Conservation (phyloP, 2,113 vertebrate species). For the Limanda limanda region DNA sequence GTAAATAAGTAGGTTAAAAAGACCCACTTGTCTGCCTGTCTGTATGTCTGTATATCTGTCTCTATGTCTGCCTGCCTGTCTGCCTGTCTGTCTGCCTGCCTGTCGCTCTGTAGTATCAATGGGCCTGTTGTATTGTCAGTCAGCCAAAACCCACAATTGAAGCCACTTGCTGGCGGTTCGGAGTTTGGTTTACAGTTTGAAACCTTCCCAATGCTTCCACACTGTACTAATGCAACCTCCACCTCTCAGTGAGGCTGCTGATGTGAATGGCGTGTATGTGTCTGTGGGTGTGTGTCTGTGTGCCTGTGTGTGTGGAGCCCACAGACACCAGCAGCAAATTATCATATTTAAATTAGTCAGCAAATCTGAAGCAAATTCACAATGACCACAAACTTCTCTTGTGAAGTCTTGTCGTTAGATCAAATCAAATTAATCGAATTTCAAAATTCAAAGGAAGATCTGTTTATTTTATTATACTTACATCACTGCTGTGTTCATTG, state of each 20-base stretch:
- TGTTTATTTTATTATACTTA: no score
- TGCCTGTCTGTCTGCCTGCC: neutral
- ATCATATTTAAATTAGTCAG: no score
- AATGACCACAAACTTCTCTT: no score
- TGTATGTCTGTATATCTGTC: neutral
- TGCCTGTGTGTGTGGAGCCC: no score
- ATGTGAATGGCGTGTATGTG: neutral
- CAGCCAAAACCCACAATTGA: conserved; percentile 64
- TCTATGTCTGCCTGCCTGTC: neutral
- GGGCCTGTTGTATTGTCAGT: conserved; percentile 49
- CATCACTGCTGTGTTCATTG: neutral
- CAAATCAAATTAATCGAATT: no score
- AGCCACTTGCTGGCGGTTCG: conserved; percentile 70
- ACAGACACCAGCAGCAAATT: no score
- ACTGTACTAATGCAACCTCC: neutral
- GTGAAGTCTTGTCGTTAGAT: no score
- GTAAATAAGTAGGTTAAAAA: no score
- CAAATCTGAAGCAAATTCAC: no score
- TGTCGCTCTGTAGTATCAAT: conserved; percentile 1
- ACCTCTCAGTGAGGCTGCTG: neutral
- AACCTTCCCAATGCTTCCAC: neutral
- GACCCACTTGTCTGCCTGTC: neutral
- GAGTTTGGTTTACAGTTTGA: conserved; percentile 46
- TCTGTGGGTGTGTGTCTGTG: neutral
- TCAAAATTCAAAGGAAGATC: neutral